Conservation (phyloP, 2,888 invertebrate species). For the Hoplodrina ambigua region DNA sequence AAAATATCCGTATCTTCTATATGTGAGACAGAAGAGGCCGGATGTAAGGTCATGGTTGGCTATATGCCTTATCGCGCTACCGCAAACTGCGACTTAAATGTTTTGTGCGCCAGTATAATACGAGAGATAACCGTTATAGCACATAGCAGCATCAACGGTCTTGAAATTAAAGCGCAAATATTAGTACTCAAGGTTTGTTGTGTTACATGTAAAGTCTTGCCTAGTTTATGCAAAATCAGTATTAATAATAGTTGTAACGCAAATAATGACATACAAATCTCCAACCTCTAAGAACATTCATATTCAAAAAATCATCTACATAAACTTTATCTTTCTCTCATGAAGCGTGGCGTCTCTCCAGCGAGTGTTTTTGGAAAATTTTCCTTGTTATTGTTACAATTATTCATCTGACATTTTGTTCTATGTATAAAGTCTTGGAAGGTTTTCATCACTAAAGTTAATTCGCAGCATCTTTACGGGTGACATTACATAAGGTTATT, state of each 20-base stretch:
- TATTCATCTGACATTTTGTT: slow-evolving; percentile 38
- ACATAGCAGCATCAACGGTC: slow-evolving; percentile 46
- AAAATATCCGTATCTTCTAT: slow-evolving; percentile 51
- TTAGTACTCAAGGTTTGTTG: slow-evolving; percentile 30
- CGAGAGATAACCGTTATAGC: slow-evolving; percentile 70
- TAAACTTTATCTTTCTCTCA: neutral
- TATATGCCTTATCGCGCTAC: slow-evolving; percentile 77
- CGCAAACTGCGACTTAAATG: slow-evolving; percentile 78
- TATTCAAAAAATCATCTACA: neutral
- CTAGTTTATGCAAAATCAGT: neutral
- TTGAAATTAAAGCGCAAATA: slow-evolving; percentile 62
- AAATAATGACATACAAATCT: neutral
- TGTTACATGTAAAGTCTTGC: neutral
- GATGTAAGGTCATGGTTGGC: slow-evolving; percentile 72
- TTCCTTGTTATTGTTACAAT: slow-evolving; percentile 24
- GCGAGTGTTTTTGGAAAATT: slow-evolving; percentile 28
- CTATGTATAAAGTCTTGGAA: slow-evolving; percentile 39
- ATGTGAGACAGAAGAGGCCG: slow-evolving; percentile 70
- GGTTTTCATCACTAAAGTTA: slow-evolving; percentile 47
- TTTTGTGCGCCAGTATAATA: slow-evolving; percentile 73
- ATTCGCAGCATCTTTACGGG: slow-evolving; percentile 29
- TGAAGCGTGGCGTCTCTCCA: neutral
- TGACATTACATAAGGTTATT: slow-evolving; percentile 46
- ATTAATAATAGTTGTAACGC: neutral
- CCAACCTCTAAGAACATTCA: slow-evolving; percentile 1